Evolutionary conservation across 2,888 invertebrate genomes (phyloP), one percentile per base, ranked within the genome.

Genomic region (Lissonota sp.): DNA sequence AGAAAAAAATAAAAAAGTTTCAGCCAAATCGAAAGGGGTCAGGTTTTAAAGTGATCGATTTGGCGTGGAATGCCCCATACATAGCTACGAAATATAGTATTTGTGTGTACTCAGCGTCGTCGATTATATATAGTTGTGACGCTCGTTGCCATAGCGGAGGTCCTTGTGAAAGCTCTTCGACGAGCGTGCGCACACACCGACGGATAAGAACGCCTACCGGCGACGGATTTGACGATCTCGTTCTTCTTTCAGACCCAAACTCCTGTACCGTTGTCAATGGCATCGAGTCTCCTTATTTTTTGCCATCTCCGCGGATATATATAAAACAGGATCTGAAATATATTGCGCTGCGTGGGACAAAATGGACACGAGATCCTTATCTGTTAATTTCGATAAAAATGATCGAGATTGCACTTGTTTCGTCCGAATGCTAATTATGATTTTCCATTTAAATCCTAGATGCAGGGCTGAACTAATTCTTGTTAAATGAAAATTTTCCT

Each of bases 81-180:
- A n/a, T 51, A 72, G 60, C 57, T 74, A 58, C 57, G 46, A 44
- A 8, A 53, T 40, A 67, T 75, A n/a, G n/a, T n/a, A 60, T 74
- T 40, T 63, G 63, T 73, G 73, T 73, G 55, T 74, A 55, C 63
- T 73, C 55, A 71, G 49, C 70, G 66, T 14, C 66, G 73, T 12
- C 26, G 26, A 53, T 26, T 63, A 42, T 40, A 40, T 37, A 37
- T 66, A 64, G 72, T 53, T 46, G 53, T 64, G 70, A 70, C 64
- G 58, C 80, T 80, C 64, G 77, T 72, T 74, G 55, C 74, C 60
- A 51, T 67, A 58, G 44, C 58, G 66, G 62, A 75, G 62, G 74
- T 79, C 74, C 62, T 67, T 75, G 49, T 63, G 67, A 74, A 82
- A 79, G 78, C 81, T 67, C 53, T 6, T 75, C 74, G 46, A 53